phyloP scores from a whole-genome alignment of 1,140 invertebrate genomes.

The Carcinoscorpius rotundicauda region DNA sequence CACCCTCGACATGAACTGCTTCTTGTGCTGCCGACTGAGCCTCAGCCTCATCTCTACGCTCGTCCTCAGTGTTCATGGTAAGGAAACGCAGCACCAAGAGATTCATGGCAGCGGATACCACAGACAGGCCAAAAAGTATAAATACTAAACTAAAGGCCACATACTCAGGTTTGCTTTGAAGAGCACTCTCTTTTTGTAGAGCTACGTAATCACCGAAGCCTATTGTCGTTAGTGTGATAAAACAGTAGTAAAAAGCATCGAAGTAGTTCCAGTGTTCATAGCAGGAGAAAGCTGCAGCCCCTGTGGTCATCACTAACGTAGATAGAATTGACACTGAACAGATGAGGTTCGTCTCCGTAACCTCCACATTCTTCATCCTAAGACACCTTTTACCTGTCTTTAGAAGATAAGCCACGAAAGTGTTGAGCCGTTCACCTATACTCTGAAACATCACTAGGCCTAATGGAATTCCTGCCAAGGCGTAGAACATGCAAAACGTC shows the following conservation, averaged over 20 bases:
- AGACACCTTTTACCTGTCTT: constrained; percentile 68
- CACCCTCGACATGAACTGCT: constrained; percentile 74
- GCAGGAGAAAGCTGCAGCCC: constrained; percentile 84
- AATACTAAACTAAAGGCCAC: constrained; percentile 97
- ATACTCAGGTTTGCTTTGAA: constrained; percentile 93
- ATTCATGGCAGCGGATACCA: constrained; percentile 97
- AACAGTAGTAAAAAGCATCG: constrained; percentile 97
- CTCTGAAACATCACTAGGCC: constrained; percentile 98
- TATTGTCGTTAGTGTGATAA: constrained; percentile 95
- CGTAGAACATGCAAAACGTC: constrained; percentile 85
- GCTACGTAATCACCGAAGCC: constrained; percentile 53
- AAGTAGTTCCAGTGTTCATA: constrained; percentile 97
- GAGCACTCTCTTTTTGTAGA: constrained; percentile 67
- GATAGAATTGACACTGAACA: constrained; percentile 88
- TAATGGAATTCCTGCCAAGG: constrained; percentile 82
- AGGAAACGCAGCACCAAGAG: constrained; percentile 94
- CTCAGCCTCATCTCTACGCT: constrained; percentile 90
- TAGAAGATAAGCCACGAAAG: constrained; percentile 86
- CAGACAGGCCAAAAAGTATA: constrained; percentile 96
- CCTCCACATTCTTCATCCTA: constrained; percentile 35
- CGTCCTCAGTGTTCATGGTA: constrained; percentile 95
- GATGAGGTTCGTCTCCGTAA: constrained; percentile 85
- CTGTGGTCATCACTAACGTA: constrained; percentile 86
- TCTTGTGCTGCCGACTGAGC: constrained; percentile 51
- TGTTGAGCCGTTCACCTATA: constrained; percentile 92